phyloP scores from a whole-genome alignment of 2,113 vertebrate genomes.

The Platycercus adscitus region DNA sequence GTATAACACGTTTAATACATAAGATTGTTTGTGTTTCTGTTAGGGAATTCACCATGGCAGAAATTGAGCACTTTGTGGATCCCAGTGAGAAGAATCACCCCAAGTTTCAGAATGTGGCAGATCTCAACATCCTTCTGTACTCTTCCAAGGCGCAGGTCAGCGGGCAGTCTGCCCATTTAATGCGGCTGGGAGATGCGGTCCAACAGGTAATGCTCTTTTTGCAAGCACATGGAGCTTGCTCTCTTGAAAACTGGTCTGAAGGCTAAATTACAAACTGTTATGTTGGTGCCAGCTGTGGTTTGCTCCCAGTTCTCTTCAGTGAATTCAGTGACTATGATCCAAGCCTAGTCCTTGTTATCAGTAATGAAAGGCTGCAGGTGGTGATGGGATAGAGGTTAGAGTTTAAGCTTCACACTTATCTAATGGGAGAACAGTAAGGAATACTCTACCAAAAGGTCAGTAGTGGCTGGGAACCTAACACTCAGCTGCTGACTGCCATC shows the following conservation, averaged over 20 bases:
- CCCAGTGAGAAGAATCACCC: conserved; percentile 93
- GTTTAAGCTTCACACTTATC: neutral
- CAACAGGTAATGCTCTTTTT: conserved; percentile 81
- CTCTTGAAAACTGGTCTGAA: rapidly evolving
- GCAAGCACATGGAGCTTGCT: neutral
- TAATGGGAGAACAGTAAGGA: neutral
- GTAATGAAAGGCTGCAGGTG: neutral
- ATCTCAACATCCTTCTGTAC: conserved; percentile 87
- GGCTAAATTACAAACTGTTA: neutral
- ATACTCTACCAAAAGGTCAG: neutral
- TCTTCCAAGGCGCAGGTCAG: conserved; percentile 96
- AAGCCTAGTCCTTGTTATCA: neutral
- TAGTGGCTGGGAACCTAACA: neutral
- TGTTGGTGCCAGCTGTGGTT: neutral
- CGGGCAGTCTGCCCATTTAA: conserved; percentile 90
- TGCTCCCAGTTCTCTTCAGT: neutral
- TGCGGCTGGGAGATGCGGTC: conserved; percentile 93
- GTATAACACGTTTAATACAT: rapidly evolving
- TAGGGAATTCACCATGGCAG: conserved; percentile 99
- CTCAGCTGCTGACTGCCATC: neutral
- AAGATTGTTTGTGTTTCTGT: neutral
- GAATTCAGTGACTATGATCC: neutral
- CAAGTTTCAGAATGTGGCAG: conserved; percentile 89
- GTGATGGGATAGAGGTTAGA: neutral
- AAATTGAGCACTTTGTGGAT: conserved; percentile 99